Evolutionary conservation across 2,888 invertebrate genomes (phyloP).

Genomic region (Pelosia muscerda): DNA sequence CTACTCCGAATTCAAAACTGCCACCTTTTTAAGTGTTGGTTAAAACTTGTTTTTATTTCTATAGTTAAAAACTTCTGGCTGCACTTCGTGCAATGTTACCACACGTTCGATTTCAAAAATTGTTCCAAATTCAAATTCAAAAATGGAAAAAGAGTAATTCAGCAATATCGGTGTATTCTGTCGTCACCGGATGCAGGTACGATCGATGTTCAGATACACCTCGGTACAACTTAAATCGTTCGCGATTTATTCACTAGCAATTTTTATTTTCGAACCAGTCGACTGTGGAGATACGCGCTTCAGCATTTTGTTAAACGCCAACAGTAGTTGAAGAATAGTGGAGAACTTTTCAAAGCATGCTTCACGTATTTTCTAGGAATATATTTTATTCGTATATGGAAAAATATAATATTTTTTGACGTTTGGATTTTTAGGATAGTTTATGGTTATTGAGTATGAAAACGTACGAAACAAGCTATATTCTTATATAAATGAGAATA

Average conservation of each 20-base stretch:
- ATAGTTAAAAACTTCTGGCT: no score
- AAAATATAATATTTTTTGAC: not conserved
- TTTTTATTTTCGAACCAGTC: slow-evolving; percentile 64
- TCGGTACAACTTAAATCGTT: slow-evolving; percentile 54
- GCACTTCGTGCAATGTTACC: slow-evolving; percentile 10
- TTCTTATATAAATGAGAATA: no score
- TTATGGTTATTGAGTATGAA: not conserved
- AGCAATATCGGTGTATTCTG: slow-evolving; percentile 36
- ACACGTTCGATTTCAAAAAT: slow-evolving; percentile 15
- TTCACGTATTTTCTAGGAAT: slow-evolving; percentile 8
- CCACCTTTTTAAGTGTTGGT: no score
- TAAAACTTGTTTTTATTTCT: no score
- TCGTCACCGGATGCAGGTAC: slow-evolving; percentile 28
- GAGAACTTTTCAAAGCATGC: slow-evolving; percentile 17
- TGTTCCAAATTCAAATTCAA: slow-evolving; percentile 11
- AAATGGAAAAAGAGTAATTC: slow-evolving; percentile 26
- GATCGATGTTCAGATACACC: slow-evolving; percentile 39
- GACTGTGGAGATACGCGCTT: slow-evolving; percentile 47
- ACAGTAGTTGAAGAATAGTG: slow-evolving; percentile 28
- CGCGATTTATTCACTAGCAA: slow-evolving; percentile 55
- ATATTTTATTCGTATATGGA: not conserved
- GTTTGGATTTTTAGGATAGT: not conserved
- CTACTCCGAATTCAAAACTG: no score
- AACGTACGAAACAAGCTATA: no score
- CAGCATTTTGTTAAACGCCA: slow-evolving; percentile 43